phyloP scores from a whole-genome alignment of 2,888 invertebrate genomes.

The Chymomyza fuscimana region DNA sequence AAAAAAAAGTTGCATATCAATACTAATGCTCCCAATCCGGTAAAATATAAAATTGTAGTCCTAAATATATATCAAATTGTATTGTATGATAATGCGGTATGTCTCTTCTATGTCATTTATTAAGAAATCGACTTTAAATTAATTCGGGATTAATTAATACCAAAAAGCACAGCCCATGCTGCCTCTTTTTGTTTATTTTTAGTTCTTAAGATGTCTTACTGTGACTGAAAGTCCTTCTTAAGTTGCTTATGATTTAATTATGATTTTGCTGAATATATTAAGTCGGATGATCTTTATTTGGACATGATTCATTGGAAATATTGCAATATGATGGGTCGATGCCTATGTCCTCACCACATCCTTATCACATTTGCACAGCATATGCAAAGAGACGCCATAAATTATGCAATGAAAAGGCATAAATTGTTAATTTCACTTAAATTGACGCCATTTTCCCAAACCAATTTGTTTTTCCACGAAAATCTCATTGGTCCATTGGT shows the following conservation, averaged over 20 bases:
- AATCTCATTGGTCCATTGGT: slow-evolving; percentile 1
- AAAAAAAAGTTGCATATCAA: no score
- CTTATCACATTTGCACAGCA: neutral
- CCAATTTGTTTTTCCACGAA: neutral
- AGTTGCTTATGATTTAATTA: neutral
- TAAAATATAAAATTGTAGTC: no score
- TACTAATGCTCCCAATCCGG: no score
- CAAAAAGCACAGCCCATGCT: no score
- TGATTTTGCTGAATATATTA: neutral
- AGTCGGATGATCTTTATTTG: neutral
- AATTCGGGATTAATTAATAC: no score
- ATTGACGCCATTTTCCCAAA: neutral
- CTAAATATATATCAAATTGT: no score
- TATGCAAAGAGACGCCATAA: neutral
- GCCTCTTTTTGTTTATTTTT: no score
- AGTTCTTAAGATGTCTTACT: no score
- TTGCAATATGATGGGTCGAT: neutral
- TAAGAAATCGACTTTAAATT: no score
- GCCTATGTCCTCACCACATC: neutral
- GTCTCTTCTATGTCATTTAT: no score
- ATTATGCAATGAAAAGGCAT: neutral
- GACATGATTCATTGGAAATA: neutral
- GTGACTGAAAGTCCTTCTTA: no score
- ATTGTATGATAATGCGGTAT: no score
- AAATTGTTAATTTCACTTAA: slow-evolving; percentile 8